phyloP scores from a whole-genome alignment of 2,113 vertebrate species.

The Isurus oxyrinchus region DNA sequence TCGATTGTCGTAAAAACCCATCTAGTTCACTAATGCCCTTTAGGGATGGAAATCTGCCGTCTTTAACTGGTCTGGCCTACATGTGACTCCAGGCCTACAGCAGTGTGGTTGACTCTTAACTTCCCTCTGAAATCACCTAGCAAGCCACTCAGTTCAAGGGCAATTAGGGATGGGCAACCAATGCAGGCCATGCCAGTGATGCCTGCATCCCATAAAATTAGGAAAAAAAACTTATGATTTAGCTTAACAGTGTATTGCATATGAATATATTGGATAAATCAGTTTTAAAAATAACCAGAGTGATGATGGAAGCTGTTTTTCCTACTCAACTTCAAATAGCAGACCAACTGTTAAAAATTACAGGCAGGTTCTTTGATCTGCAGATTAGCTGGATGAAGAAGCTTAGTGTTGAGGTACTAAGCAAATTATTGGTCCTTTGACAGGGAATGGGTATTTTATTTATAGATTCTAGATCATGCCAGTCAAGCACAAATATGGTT shows the following conservation, averaged over 20 bases:
- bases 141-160: too few relatives aligned
- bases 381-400: background rate
- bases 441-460: background rate
- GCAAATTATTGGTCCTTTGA: background rate
- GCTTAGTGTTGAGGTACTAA: background rate
- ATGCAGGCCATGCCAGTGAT: too few relatives aligned
- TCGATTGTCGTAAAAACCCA: too few relatives aligned
- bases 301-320: background rate
- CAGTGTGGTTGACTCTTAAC: too few relatives aligned
- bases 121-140: too few relatives aligned
- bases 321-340: background rate
- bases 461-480: slow-evolving; percentile 1
- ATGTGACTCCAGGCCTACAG: too few relatives aligned
- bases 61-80: too few relatives aligned
- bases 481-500: background rate
- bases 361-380: background rate
- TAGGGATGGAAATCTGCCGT: too few relatives aligned
- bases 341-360: background rate
- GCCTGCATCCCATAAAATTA: too few relatives aligned
- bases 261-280: background rate
- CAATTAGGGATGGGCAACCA: too few relatives aligned
- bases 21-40: too few relatives aligned
- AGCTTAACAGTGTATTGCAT: background rate
- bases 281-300: background rate
- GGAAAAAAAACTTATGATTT: background rate